Conservation (phyloP, 1,140 invertebrate genomes). For the Drosophila sulfurigaster region DNA sequence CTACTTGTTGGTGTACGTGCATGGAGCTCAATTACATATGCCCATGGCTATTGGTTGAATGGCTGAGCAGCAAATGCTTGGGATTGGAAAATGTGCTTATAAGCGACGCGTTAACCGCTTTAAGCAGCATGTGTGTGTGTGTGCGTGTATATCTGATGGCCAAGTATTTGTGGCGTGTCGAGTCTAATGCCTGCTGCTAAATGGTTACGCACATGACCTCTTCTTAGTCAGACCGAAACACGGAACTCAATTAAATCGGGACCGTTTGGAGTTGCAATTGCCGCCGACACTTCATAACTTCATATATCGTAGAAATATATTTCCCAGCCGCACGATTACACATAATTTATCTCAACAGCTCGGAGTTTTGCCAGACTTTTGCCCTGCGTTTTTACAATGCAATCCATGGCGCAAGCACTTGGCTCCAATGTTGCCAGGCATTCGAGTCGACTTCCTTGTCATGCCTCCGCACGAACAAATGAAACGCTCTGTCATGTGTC, state of each 20-base stretch:
- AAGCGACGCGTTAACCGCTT: conserved; percentile 72
- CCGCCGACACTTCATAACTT: conserved; percentile 45
- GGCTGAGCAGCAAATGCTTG: conserved; percentile 2
- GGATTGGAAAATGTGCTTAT: conserved; percentile 39
- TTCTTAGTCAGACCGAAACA: conserved; percentile 6
- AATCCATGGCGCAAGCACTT: conserved; percentile 39
- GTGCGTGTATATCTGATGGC: conserved; percentile 28
- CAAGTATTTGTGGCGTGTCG: conserved; percentile 42
- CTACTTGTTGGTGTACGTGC: conserved; percentile 38
- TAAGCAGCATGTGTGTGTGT: conserved; percentile 39
- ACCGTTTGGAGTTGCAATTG: conserved; percentile 1
- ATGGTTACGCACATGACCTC: conserved; percentile 41
- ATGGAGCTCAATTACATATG: conserved; percentile 65
- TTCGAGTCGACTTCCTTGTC: conserved; percentile 63
- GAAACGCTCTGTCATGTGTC: conserved; percentile 82
- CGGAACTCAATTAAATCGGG: conserved; percentile 63
- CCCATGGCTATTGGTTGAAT: conserved; percentile 14
- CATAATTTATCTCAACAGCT: conserved; percentile 47
- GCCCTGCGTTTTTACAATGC: conserved; percentile 49
- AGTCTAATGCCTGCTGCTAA: conserved; percentile 56
- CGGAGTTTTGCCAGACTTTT: conserved; percentile 23
- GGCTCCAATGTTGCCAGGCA: conserved; percentile 38
- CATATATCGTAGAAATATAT: conserved; percentile 40
- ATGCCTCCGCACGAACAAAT: conserved; percentile 68
- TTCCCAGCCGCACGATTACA: conserved; percentile 46